phyloP scores from a whole-genome alignment of 2,797 vertebrate species.

The Mormyrops boulengeri region DNA sequence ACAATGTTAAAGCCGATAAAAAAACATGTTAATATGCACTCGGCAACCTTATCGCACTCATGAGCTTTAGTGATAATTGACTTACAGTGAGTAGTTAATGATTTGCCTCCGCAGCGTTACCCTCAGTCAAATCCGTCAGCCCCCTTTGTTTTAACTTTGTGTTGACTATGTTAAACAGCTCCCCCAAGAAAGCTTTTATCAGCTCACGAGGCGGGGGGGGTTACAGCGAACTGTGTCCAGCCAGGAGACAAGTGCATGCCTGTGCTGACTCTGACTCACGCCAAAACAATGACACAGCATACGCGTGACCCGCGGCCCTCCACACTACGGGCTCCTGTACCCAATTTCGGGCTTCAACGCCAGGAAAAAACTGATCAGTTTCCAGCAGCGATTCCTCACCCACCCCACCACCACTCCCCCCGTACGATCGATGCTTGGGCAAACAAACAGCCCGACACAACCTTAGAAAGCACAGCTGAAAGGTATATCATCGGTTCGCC shows the following conservation, averaged over 20 bases:
- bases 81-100: slow-evolving; percentile 16
- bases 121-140: background rate
- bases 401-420: background rate
- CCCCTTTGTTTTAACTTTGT: background rate
- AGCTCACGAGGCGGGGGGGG: background rate
- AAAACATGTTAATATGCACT: background rate
- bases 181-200: slow-evolving; percentile 13
- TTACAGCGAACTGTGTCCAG: background rate
- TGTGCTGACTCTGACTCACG: slow-evolving; percentile 20
- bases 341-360: background rate
- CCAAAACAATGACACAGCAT: background rate
- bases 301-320: slow-evolving; percentile 5
- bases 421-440: background rate
- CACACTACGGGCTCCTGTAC: background rate
- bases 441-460: background rate
- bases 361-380: background rate
- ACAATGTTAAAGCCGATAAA: background rate
- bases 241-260: background rate
- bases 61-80: slow-evolving; percentile 12
- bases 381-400: background rate
- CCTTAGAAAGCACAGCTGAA: background rate
- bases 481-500: background rate
- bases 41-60: background rate
- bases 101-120: background rate
- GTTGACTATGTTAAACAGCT: background rate